Evolutionary conservation across 1,140 invertebrate species (phyloP), one percentile per base, ranked within the genome.

Genomic region (Papilio polyxenes): DNA sequence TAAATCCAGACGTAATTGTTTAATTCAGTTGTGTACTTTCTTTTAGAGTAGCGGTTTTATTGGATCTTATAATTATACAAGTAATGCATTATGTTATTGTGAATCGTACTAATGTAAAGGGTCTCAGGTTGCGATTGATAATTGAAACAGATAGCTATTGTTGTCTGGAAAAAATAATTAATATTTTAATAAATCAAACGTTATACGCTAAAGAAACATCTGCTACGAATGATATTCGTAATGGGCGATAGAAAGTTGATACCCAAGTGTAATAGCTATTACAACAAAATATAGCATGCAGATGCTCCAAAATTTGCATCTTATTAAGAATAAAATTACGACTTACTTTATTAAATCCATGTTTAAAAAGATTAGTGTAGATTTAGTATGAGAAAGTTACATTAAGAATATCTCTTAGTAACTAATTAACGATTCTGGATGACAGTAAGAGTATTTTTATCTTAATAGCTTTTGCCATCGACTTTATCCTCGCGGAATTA

Each of bases 281-380:
- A 37, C 31, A 72, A 72, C 65, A 13, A 72, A 72, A 72, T 72
- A 72, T 72, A 72, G 11, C 31, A 15, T 72, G 31, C 65, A 72
- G 65, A 72, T 37, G 13, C 31, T 15, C 1, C 13, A 11, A 72
- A 72, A 65, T 65, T 65, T 65, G 65, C 65, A 72, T 72, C 23
- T 72, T 72, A 72, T 72, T 72, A 72, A 6, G 31, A 72, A 72
- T 15, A 72, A 69, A 69, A 69, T 69, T 72, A 17, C 4, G 3
- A 40, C 37, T 23, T 4, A 13, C 11, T 17, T 72, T 72, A 72
- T 72, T 72, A 72, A 72, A 72, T 15, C 31, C 31, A 72, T 15
- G 31, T 72, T 72, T 72, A n/a, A 7, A 59, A 6, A 51, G 49
- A 51, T 10, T 11, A 51, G 49, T 51, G 10, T 11, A 51, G 49